Conservation (phyloP, 1,140 invertebrate species). For the Andrena cerasifolii region DNA sequence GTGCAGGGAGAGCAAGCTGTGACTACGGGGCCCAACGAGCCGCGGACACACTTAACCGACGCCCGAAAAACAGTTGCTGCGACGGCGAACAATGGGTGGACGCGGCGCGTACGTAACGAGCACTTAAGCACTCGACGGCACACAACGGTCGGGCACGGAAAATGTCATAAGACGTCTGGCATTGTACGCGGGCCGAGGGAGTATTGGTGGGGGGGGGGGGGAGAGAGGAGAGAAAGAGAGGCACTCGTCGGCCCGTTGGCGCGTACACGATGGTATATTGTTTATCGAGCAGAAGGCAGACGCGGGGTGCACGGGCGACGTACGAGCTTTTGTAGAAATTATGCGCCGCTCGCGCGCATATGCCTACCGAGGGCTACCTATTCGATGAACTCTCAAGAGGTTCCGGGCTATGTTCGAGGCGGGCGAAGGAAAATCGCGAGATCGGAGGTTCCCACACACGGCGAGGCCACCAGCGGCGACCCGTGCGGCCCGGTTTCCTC, state of each 20-base stretch:
- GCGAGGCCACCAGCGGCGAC: constrained; percentile 70
- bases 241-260: constrained; percentile 78
- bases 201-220: no score
- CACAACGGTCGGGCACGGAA: constrained; percentile 76
- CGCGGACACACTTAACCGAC: constrained; percentile 39
- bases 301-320: constrained; percentile 43
- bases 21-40: neutral
- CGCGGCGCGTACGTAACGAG: constrained; percentile 69
- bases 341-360: constrained; percentile 45
- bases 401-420: constrained; percentile 23
- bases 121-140: constrained; percentile 72
- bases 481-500: neutral
- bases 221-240: no score
- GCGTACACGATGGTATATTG: constrained; percentile 81
- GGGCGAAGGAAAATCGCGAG: constrained; percentile 48
- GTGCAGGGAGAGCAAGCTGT: neutral
- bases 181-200: constrained; percentile 69
- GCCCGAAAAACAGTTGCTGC: constrained; percentile 67
- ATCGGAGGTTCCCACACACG: constrained; percentile 73
- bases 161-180: constrained; percentile 76
- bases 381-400: constrained; percentile 56
- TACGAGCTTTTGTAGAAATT: constrained; percentile 68
- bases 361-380: constrained; percentile 48
- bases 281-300: constrained; percentile 74
- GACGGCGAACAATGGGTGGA: constrained; percentile 57